Conservation (phyloP, 1,140 invertebrate species). For the Brachionus rubens region DNA sequence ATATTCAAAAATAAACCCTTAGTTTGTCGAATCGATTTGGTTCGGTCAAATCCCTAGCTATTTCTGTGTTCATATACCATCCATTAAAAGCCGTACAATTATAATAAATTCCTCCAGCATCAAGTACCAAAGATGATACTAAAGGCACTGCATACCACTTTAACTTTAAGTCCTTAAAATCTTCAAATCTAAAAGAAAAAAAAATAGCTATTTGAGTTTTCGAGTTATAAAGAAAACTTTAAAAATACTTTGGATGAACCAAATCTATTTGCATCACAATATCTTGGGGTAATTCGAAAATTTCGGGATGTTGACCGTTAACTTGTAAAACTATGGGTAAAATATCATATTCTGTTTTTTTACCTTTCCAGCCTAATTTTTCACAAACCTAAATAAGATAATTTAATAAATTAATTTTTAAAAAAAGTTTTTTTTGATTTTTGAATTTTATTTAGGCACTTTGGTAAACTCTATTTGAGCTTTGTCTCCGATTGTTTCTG, state of each 20-base stretch:
- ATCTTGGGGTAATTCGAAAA: constrained; percentile 81
- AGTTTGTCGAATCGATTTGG: constrained; percentile 78
- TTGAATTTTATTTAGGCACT: too few species aligned
- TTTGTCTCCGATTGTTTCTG: constrained; percentile 59
- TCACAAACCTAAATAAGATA: constrained; percentile 69
- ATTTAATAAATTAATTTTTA: background rate
- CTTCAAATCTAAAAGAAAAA: constrained; percentile 66
- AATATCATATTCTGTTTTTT: constrained; percentile 73
- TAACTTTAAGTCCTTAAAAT: constrained; percentile 79
- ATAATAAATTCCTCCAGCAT: constrained; percentile 90
- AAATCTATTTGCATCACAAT: constrained; percentile 80
- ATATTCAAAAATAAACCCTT: too few species aligned
- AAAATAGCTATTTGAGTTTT: background rate
- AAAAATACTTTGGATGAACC: constrained; percentile 70
- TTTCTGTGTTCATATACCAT: constrained; percentile 96
- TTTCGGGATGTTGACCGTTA: constrained; percentile 84
- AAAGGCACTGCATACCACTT: constrained; percentile 85
- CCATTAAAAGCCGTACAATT: constrained; percentile 88
- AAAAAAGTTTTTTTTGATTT: constrained; percentile 47
- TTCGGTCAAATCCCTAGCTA: constrained; percentile 84
- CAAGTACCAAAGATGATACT: constrained; percentile 83
- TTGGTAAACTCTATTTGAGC: constrained; percentile 80
- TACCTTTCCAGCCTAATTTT: constrained; percentile 78
- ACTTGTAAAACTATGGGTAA: constrained; percentile 83
- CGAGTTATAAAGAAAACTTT: background rate